phyloP scores from a whole-genome alignment of 2,113 vertebrate species.

The Hiodon alosoides region DNA sequence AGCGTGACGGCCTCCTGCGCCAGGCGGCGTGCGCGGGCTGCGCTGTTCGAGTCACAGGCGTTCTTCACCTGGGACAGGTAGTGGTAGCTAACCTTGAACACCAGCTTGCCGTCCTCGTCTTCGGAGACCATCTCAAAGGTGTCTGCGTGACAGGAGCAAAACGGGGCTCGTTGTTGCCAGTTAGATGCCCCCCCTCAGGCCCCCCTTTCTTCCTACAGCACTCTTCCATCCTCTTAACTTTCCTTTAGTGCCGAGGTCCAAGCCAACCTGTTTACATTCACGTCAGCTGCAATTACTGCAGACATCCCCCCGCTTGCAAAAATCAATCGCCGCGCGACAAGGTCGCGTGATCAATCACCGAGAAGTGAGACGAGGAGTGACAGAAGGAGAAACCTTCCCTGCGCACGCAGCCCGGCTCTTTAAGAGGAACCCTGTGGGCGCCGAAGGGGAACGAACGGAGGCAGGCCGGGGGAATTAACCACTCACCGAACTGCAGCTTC shows the following conservation, averaged over 20 bases:
- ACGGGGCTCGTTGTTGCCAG: not conserved
- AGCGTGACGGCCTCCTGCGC: slow-evolving; percentile 97
- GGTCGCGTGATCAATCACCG: slow-evolving; percentile 35
- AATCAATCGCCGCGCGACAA: slow-evolving; percentile 40
- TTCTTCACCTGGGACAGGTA: slow-evolving; percentile 99
- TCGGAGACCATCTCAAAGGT: slow-evolving; percentile 99
- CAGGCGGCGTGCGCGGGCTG: slow-evolving; percentile 86
- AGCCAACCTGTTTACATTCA: slow-evolving; percentile 36
- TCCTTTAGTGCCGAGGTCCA: not conserved
- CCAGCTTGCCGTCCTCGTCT: slow-evolving; percentile 92
- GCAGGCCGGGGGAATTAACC: slow-evolving; percentile 10
- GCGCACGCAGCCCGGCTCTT: not conserved
- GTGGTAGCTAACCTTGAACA: slow-evolving; percentile 98
- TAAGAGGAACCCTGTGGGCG: not conserved
- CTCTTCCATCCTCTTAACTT: not conserved
- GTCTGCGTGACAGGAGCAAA: slow-evolving; percentile 57
- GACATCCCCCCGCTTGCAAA: slow-evolving; percentile 28
- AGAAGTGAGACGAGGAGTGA: slow-evolving; percentile 28
- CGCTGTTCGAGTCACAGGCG: slow-evolving; percentile 90
- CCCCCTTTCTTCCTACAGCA: not conserved
- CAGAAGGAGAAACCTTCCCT: slow-evolving; percentile 12
- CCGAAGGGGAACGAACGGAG: slow-evolving; percentile 26
- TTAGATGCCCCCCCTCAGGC: not conserved
- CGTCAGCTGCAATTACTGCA: slow-evolving; percentile 42
- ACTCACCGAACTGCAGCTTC: slow-evolving; percentile 96